Evolutionary conservation across 2,888 invertebrate species (phyloP), one percentile per base, ranked within the genome.

Genomic region (Zhuqinia jingwanae): DNA sequence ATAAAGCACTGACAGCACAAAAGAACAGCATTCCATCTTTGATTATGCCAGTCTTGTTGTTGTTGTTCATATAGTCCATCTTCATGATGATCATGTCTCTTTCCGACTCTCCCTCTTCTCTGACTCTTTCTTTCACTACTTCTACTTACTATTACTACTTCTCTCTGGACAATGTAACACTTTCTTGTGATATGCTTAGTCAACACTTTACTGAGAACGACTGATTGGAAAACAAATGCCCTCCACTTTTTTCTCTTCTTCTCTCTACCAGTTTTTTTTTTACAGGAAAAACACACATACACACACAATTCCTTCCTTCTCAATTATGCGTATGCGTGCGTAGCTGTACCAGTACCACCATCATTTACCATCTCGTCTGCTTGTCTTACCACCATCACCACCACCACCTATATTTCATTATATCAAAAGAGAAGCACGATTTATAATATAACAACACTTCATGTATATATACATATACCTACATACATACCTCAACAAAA

Each of bases 141-240:
- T 63, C 56, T 22, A 6, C 17, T 17, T 13, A n/a, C 47, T 6
- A 13, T 27, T 6, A 13, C 70, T 73, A 36, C 27, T 56, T 10
- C 56, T 53, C 30, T 70, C 86, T 86, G 86, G 86, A 86, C 86
- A 86, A 76, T 65, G 86, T 86, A 81, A 81, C 81, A 86, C 86
- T 76, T 86, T 60, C 63, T 50, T 25, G 36, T 42, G 77, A 86
- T 86, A 81, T 81, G 86, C 86, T 80, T 81, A 86, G 86, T 86
- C 86, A 86, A 86, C 86, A 86, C 86, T 81, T 86, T 86, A 42
- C 81, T 63, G 30, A 17, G 58, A 65, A 81, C 76, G 86, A 81
- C 80, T 86, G 86, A 86, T 86, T 86, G 86, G 76, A 86, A 76
- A 81, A 86, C 76, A 81, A 86, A 86, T 85, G 85, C 85, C 80